Percentiles rank a stretch among this genome's conserved stretches.
Evolutionary conservation across 1,140 invertebrate species (phyloP).

Genomic region (Drosophila santomea): DNA sequence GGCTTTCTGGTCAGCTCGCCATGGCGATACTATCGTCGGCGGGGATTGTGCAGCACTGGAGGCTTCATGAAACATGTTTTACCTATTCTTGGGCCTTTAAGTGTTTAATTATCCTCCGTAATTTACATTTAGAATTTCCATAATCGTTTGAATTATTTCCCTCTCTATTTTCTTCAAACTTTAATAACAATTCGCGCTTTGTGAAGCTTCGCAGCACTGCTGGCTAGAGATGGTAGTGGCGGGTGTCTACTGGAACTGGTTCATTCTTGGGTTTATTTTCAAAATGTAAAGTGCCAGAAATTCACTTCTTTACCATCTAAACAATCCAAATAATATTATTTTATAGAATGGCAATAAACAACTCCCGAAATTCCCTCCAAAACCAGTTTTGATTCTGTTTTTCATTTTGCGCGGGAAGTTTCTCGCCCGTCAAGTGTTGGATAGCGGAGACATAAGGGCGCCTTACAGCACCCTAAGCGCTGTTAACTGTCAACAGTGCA

Average conservation of each 20-base stretch:
- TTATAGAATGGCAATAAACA: neutral
- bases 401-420: slow-evolving; percentile 40
- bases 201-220: slow-evolving; percentile 1
- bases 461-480: neutral
- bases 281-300: neutral
- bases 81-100: fast-evolving
- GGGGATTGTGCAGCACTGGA: slow-evolving; percentile 2
- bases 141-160: neutral
- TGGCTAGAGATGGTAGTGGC: slow-evolving; percentile 7
- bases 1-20: slow-evolving; percentile 11
- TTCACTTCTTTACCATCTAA: neutral
- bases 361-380: fast-evolving
- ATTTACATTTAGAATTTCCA: neutral
- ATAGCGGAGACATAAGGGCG: neutral
- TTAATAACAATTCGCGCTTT: neutral
- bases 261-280: neutral
- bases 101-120: too few species aligned
- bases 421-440: slow-evolving; percentile 6
- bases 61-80: neutral
- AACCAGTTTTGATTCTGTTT: neutral
- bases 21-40: slow-evolving; percentile 32
- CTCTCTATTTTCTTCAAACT: neutral
- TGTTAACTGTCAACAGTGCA: slow-evolving; percentile 1
- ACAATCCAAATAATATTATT: neutral
- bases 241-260: slow-evolving; percentile 8